Evolutionary conservation across 2,888 invertebrate species (phyloP), one percentile per base, ranked within the genome.

Genomic region (Mimumesa dahlbomi): DNA sequence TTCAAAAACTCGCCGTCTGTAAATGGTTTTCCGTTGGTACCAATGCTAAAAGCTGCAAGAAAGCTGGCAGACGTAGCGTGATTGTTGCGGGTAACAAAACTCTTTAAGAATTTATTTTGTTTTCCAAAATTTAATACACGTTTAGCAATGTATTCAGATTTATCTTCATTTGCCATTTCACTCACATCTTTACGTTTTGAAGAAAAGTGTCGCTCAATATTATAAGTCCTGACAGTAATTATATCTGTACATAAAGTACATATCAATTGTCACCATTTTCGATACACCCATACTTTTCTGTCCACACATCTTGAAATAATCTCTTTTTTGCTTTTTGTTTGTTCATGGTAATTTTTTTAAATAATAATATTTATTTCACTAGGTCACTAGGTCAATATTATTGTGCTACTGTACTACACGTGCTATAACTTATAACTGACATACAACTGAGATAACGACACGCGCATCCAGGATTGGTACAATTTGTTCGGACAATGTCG

Each of bases 91-190:
- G 45, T 56, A 56, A 56, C 54, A 56, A 56, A 56, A 56, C 34
- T 56, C 45, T 56, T 56, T 56, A 56, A 56, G 43, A 42, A 56
- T 56, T 56, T 56, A 29, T 56, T 56, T 56, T 56, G 43, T 56
- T 56, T 56, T 56, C 43, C 43, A 56, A 56, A 56, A 56, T 56
- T 56, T 56, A 56, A 56, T 56, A 56, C 54, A 45, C 43, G 9
- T 56, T 56, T 56, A 9, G 46, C 16, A 46, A 46, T 46, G 46
- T 29, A 46, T 29, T 46, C 46, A 46, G 46, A 29, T 53, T 53
- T 53, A 53, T 54, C 54, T 54, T 54, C 54, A 54, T 54, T 43
- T 54, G 31, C 29, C 43, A 54, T 54, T 40, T 54, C 54, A 29
- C 43, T 54, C 42, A 38, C 54, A 54, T 54, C 42, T 42, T 42